Conservation (phyloP, 2,888 invertebrate species). For the Temnothorax unifasciatus region DNA sequence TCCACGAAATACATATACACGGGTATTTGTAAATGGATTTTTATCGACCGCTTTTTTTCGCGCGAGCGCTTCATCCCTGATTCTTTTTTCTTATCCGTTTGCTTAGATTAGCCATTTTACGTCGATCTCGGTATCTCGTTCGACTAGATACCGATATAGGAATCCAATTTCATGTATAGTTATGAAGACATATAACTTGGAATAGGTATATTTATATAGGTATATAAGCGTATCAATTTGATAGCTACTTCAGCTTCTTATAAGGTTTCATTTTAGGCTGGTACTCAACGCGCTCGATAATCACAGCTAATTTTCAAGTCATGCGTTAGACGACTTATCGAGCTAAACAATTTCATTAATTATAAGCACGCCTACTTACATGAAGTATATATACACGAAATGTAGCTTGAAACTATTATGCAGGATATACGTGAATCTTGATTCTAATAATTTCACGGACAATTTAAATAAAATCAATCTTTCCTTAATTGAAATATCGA, state of each 20-base stretch:
- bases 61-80: not conserved
- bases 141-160: not conserved
- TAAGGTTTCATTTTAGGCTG: not conserved
- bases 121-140: not conserved
- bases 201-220: not conserved
- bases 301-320: not conserved
- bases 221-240: not conserved
- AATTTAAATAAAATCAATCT: not conserved
- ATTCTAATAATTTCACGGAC: not conserved
- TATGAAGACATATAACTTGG: not conserved
- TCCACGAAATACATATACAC: not conserved
- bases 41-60: not conserved
- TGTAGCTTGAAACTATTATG: not conserved
- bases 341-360: conserved; percentile 11
- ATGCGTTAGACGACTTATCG: not conserved
- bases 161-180: not conserved
- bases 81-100: not conserved
- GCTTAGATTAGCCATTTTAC: not conserved
- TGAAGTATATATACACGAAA: not conserved
- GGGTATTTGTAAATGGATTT: not conserved
- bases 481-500: not conserved
- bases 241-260: not conserved
- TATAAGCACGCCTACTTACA: not conserved
- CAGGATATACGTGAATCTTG: not conserved
- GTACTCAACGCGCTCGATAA: not conserved